Conservation (phyloP, 2,888 invertebrate species). For the Gortyna flavago region DNA sequence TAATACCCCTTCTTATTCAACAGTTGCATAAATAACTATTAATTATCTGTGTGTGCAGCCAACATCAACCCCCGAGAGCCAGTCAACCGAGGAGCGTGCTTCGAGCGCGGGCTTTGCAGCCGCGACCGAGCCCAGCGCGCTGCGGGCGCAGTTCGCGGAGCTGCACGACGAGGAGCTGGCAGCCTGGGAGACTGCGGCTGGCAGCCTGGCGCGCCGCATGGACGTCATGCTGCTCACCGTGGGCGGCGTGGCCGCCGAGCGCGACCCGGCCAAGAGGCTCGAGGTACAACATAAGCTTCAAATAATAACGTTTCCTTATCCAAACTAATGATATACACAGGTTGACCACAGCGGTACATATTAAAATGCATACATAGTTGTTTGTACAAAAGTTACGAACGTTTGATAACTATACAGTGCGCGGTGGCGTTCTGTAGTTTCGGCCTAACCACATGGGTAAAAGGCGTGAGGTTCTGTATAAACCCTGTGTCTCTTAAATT, state of each 20-base stretch:
- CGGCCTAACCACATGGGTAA: no score
- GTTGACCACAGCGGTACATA: not conserved
- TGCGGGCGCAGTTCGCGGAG: slow-evolving; percentile 56
- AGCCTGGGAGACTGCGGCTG: slow-evolving; percentile 68
- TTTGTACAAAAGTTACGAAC: not conserved
- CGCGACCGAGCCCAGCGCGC: slow-evolving; percentile 12
- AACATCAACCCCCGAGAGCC: not conserved
- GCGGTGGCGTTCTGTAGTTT: no score
- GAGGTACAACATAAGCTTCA: slow-evolving; percentile 9
- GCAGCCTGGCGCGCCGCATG: slow-evolving; percentile 87
- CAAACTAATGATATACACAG: not conserved
- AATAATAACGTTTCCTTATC: not conserved
- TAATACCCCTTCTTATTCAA: no score
- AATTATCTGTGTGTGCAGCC: not conserved
- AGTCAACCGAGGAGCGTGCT: not conserved
- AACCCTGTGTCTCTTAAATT: no score
- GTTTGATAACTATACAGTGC: no score
- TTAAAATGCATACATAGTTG: not conserved
- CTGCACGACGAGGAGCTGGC: slow-evolving; percentile 39
- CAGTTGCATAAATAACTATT: no score
- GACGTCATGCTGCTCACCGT: slow-evolving; percentile 90
- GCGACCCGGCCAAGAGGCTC: slow-evolving; percentile 91
- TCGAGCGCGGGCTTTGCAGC: not conserved
- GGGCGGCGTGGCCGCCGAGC: slow-evolving; percentile 89
- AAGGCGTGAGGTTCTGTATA: no score